Evolutionary conservation across 2,113 vertebrate species (phyloP).

Genomic region (Holacanthus passer): DNA sequence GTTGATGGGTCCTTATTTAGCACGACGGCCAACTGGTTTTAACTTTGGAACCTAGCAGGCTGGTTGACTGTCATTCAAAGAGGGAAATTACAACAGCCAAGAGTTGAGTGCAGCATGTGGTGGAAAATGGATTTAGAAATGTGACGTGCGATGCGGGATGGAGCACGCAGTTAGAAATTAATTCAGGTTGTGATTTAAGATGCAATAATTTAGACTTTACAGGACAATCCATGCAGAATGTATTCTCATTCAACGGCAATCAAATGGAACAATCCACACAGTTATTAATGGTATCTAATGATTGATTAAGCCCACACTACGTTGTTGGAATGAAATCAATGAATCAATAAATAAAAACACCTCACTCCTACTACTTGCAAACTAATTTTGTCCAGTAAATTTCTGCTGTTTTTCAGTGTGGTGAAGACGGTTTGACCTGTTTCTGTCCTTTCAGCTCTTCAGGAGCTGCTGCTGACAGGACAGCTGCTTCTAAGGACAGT

Average conservation of each 20-base stretch:
- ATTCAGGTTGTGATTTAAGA: slow-evolving; percentile 8
- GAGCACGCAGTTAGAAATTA: neutral
- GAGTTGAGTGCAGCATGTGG: neutral
- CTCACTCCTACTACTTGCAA: neutral
- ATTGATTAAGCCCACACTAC: neutral
- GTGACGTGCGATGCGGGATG: neutral
- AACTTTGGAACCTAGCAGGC: neutral
- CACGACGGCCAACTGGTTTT: slow-evolving; percentile 20
- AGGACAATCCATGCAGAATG: neutral
- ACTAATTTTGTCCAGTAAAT: neutral
- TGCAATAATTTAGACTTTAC: neutral
- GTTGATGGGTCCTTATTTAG: slow-evolving; percentile 21
- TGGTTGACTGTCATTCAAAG: slow-evolving; percentile 27
- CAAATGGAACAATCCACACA: slow-evolving; percentile 5
- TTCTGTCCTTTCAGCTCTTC: neutral
- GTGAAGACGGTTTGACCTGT: slow-evolving; percentile 7
- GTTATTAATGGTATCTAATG: slow-evolving; percentile 18
- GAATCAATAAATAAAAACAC: neutral
- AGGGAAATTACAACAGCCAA: neutral
- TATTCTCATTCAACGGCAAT: neutral
- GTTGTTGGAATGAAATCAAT: no score
- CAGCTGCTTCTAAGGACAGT: slow-evolving; percentile 6
- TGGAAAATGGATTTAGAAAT: neutral
- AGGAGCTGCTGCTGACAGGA: neutral
- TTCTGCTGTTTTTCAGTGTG: neutral